Evolutionary conservation across 1,140 invertebrate species (phyloP).

Genomic region (Heliconius melpomene): DNA sequence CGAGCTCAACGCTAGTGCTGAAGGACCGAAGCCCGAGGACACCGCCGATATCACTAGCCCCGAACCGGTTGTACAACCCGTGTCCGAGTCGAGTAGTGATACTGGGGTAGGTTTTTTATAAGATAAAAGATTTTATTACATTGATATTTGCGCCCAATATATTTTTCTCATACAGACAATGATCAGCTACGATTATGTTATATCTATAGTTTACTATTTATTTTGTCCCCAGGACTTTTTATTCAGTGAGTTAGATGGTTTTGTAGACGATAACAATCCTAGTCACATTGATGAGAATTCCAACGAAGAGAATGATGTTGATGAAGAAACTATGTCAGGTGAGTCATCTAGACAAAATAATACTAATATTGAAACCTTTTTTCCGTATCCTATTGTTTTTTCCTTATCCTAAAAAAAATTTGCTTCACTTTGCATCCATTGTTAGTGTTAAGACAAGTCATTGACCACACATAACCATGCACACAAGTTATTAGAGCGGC

Average conservation of each 20-base stretch:
- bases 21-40: constrained; percentile 22
- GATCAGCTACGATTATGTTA: no score
- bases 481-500: not conserved
- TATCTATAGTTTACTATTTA: no score
- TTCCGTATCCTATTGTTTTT: not conserved
- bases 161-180: no score
- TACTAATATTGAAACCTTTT: not conserved
- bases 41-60: constrained; percentile 19
- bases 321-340: constrained; percentile 93
- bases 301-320: constrained; percentile 91
- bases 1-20: constrained; percentile 47
- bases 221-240: constrained; percentile 81
- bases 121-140: no score
- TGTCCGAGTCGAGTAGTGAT: constrained; percentile 71
- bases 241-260: constrained; percentile 85
- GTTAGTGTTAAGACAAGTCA: not conserved
- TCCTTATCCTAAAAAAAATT: no score
- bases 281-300: constrained; percentile 81
- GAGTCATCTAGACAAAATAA: constrained; percentile 37
- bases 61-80: constrained; percentile 37
- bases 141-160: no score
- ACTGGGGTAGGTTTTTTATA: constrained; percentile 53
- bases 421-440: not conserved
- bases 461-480: no score
- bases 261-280: constrained; percentile 81